These are phyloP conservation scores for Enhydra lutris DNA, from an alignment of 2,113 vertebrate species.

Conservation along the genomic window DNA sequence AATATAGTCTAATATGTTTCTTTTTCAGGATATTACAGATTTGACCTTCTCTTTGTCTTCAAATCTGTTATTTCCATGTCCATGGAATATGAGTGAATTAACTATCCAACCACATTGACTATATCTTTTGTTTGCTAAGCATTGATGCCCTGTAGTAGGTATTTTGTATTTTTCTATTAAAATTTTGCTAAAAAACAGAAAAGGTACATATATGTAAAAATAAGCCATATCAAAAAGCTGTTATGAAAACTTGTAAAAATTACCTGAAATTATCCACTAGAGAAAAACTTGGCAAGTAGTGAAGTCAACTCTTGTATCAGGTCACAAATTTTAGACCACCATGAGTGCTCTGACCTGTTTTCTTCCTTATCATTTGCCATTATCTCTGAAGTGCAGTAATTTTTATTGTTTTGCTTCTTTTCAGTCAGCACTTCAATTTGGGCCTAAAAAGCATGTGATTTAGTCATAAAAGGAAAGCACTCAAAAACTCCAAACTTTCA, in stretches of 20 bases:
- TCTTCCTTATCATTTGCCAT: fast-evolving
- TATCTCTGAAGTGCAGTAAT: no score
- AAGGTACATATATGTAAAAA: not conserved
- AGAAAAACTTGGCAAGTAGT: not conserved
- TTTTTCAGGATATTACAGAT: not conserved
- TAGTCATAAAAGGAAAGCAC: not conserved
- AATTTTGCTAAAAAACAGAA: not conserved
- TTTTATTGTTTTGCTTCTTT: not conserved
- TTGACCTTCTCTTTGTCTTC: not conserved
- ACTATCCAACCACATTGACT: not conserved
- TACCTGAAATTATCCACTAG: not conserved
- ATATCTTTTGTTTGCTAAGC: not conserved
- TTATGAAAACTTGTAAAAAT: not conserved
- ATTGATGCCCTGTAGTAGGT: not conserved
- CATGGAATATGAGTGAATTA: not conserved
- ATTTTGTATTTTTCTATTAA: not conserved
- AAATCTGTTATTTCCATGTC: not conserved
- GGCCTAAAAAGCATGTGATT: not conserved
- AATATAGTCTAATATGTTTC: no score
- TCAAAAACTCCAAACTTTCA: not conserved
- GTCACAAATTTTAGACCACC: not conserved
- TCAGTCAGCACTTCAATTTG: no score
- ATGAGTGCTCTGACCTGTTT: not conserved
- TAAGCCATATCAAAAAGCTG: not conserved
- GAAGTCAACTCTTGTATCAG: no score